Evolutionary conservation across 2,888 invertebrate genomes (phyloP).

Genomic region (Drosophila quinaria): DNA sequence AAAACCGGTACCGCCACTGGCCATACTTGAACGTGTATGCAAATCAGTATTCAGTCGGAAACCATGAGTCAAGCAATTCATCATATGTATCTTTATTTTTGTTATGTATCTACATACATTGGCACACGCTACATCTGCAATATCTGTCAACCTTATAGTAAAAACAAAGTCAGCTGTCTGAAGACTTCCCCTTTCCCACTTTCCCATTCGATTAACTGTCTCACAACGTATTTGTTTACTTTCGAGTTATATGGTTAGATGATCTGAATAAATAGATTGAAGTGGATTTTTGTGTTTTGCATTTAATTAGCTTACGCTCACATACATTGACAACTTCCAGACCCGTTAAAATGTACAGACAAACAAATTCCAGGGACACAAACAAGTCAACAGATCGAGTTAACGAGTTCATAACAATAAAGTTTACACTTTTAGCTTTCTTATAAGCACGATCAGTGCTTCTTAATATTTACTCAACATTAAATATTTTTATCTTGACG

Average conservation of each 20-base stretch:
- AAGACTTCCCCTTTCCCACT: neutral
- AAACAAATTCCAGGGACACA: slow-evolving; percentile 29
- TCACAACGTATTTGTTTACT: slow-evolving; percentile 34
- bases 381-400: slow-evolving; percentile 24
- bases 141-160: slow-evolving; percentile 32
- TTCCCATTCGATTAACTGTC: neutral
- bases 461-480: slow-evolving; percentile 3
- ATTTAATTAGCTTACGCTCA: slow-evolving; percentile 39
- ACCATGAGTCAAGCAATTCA: slow-evolving; percentile 78
- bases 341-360: slow-evolving; percentile 21
- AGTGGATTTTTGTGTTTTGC: slow-evolving; percentile 58
- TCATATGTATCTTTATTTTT: slow-evolving; percentile 42
- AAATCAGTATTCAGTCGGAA: slow-evolving; percentile 75
- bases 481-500: slow-evolving; percentile 1
- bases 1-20: slow-evolving; percentile 74
- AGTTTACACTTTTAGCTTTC: slow-evolving; percentile 9
- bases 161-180: slow-evolving; percentile 16
- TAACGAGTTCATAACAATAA: slow-evolving; percentile 10
- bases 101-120: neutral
- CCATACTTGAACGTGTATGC: slow-evolving; percentile 81
- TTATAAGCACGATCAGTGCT: slow-evolving; percentile 1
- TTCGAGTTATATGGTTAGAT: slow-evolving; percentile 18
- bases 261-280: slow-evolving; percentile 34
- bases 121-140: slow-evolving; percentile 21
- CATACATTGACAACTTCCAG: slow-evolving; percentile 13